Evolutionary conservation across 2,888 invertebrate genomes (phyloP).

Genomic region (Pyrochroa serraticornis): DNA sequence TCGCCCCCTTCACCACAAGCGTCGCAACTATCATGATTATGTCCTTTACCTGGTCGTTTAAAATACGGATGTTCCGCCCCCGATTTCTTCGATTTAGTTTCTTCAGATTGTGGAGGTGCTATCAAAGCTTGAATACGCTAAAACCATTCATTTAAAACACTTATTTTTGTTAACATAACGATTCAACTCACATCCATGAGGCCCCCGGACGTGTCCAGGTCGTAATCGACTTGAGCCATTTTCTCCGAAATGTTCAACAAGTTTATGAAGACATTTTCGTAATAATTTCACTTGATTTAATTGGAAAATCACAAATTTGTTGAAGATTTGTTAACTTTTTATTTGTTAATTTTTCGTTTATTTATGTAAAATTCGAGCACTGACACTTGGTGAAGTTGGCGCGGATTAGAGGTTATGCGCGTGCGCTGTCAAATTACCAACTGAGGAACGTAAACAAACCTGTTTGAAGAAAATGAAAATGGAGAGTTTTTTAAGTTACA

Average conservation of each 20-base stretch:
- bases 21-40: conserved; percentile 93
- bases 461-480: no score
- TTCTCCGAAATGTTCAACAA: background rate
- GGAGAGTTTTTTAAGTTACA: no score
- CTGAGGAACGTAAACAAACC: no score
- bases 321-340: no score
- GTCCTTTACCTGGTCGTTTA: conserved; percentile 84
- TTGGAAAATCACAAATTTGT: no score
- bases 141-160: conserved; percentile 22
- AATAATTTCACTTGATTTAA: no score
- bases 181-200: conserved; percentile 80
- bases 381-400: no score
- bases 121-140: conserved; percentile 90
- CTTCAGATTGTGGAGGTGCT: conserved; percentile 84
- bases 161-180: conserved; percentile 7
- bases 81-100: conserved; percentile 62
- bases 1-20: conserved; percentile 95
- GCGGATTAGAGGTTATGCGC: no score
- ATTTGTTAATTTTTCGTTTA: no score
- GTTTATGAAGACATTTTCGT: no score
- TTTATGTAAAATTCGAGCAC: no score
- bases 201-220: conserved; percentile 79
- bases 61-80: conserved; percentile 77
- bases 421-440: no score
- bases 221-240: conserved; percentile 74